Conservation (phyloP, 37 sponge, comb jelly and placozoan species). For the Geodia barretti region DNA sequence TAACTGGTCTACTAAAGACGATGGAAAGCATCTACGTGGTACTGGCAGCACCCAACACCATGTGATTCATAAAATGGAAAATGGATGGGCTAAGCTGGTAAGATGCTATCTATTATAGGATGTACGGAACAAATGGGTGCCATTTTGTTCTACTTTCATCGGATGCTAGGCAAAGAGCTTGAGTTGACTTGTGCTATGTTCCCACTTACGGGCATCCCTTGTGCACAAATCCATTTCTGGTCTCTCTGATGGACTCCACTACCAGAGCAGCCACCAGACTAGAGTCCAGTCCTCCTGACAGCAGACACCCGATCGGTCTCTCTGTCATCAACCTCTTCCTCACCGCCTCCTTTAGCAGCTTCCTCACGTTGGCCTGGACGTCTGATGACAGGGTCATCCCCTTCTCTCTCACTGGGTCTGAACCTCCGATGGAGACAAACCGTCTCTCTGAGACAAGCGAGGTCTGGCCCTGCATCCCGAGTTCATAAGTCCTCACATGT, state of each 20-base stretch:
- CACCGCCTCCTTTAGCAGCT: conserved; percentile 62
- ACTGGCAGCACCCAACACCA: too few species aligned
- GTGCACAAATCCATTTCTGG: neutral
- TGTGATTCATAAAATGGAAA: too few species aligned
- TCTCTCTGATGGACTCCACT: conserved; percentile 28
- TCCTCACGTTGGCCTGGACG: conserved; percentile 35
- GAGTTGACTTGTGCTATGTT: too few species aligned
- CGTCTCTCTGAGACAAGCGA: neutral
- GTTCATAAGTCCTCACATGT: conserved; percentile 16
- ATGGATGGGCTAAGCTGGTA: too few species aligned
- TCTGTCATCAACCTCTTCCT: conserved; percentile 64
- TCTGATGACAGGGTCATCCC: neutral
- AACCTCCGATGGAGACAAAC: conserved; percentile 4
- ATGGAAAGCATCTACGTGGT: too few species aligned
- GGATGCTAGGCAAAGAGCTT: too few species aligned
- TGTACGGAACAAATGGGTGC: too few species aligned
- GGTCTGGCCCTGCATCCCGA: conserved; percentile 11
- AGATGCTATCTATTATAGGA: too few species aligned
- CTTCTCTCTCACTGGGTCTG: conserved; percentile 3
- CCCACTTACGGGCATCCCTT: neutral
- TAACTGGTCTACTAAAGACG: too few species aligned
- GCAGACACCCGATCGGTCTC: conserved; percentile 48
- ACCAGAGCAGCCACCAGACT: conserved; percentile 74
- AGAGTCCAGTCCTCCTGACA: conserved; percentile 78
- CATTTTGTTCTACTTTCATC: too few species aligned